Evolutionary conservation across 2,888 invertebrate genomes (phyloP).

Genomic region (Bellardia bayeri): DNA sequence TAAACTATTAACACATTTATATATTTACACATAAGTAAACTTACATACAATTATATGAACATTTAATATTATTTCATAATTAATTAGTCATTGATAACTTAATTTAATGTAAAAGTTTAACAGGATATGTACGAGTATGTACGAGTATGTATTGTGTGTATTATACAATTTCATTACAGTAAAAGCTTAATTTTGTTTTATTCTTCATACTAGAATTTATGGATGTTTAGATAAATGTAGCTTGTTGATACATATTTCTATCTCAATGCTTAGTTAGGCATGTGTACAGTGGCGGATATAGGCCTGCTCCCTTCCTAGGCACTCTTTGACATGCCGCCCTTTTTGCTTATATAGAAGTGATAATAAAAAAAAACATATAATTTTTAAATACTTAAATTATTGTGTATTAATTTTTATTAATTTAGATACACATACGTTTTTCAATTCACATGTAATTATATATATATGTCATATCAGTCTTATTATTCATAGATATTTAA

Average conservation of each 20-base stretch:
- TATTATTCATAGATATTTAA: too few species aligned
- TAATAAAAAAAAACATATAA: too few species aligned
- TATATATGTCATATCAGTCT: too few species aligned
- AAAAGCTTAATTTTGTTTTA: conserved; percentile 68
- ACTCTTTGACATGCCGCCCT: too few species aligned
- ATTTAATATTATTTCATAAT: neutral
- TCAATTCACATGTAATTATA: too few species aligned
- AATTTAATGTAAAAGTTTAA: neutral
- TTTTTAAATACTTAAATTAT: too few species aligned
- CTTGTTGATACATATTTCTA: conserved; percentile 26
- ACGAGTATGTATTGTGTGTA: neutral
- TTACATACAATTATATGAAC: neutral
- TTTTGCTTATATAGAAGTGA: too few species aligned
- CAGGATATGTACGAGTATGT: neutral
- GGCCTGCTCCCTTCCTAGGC: too few species aligned
- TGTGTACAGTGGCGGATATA: too few species aligned
- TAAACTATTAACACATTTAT: neutral
- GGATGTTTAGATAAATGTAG: conserved; percentile 51
- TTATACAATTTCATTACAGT: conserved; percentile 63
- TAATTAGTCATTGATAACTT: neutral
- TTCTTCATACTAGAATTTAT: conserved; percentile 40
- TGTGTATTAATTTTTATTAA: too few species aligned
- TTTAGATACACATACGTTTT: too few species aligned
- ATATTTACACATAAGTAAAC: too few species aligned
- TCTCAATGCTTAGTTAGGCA: neutral